phyloP scores from a whole-genome alignment of 2,888 invertebrate genomes.

The Limnephilus rhombicus region DNA sequence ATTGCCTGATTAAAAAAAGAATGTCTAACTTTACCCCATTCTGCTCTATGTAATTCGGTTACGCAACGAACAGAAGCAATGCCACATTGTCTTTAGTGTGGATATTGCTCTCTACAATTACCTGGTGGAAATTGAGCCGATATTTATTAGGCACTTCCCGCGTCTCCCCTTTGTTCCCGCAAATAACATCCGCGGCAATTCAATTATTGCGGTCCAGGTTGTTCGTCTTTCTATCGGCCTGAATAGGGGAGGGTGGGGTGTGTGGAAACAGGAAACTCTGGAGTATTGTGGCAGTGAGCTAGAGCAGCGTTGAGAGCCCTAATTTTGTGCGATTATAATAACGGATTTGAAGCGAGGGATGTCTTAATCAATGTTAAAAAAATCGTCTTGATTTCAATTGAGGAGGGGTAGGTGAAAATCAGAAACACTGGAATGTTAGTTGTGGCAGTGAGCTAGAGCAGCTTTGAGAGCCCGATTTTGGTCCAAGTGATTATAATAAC shows the following conservation, averaged over 20 bases:
- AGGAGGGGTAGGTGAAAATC: not conserved
- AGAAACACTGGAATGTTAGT: not conserved
- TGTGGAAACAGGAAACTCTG: not conserved
- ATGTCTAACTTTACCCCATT: not conserved
- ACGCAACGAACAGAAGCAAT: conserved; percentile 12
- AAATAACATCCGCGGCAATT: conserved; percentile 65
- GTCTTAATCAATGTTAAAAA: not conserved
- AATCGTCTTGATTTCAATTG: not conserved
- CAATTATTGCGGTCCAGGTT: conserved; percentile 62
- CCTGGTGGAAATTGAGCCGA: conserved; percentile 63
- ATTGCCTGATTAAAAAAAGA: not conserved
- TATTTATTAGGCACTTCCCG: conserved; percentile 63
- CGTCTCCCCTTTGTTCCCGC: conserved; percentile 60
- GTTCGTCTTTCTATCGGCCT: conserved; percentile 41
- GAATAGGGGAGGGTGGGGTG: not conserved
- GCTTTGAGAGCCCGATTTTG: no score
- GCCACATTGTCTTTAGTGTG: conserved; percentile 41
- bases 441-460: not conserved
- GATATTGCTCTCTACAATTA: conserved; percentile 50
- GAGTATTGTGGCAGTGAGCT: not conserved
- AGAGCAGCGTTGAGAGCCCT: not conserved
- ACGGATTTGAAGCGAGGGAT: not conserved
- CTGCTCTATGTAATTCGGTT: not conserved
- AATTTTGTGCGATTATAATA: not conserved
- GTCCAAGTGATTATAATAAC: no score